Evolutionary conservation across 2,888 invertebrate species (phyloP), one percentile per base, ranked within the genome.

Genomic region (Cecidostiba fungosa): DNA sequence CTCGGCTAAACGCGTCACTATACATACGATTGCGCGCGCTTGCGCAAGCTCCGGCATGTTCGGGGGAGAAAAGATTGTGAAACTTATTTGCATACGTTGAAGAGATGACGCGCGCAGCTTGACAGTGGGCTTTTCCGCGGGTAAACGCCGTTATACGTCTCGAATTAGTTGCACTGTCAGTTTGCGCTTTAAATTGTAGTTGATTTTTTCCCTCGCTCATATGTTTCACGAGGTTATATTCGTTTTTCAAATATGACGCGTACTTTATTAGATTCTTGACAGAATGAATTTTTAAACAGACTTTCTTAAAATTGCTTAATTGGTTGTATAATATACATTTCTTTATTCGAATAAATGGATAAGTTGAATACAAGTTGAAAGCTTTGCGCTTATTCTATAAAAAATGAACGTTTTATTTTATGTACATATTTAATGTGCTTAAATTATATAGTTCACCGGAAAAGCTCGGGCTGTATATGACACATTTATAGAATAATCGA

Each of bases 1-100:
- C 84, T 84, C 78, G 59, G 77, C 50, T 80, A 74, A 80, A 70
- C 39, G 82, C 70, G 12, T 1, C 29, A 39, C 32, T 70, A 39
- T 19, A 12, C 8, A 32, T 47, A 47, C 32, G n/a, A 62, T 70
- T 62, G 29, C 26, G 26, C 59, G 29, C 32, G 26, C n/a, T 23
- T 32, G 29, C 29, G 23, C 19, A 23, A 36, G 19, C 23, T 19
- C 32, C 43, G 14, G 26, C 43, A 0, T 29, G 26, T 14, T 72
- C 36, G n/a, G 23, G 36, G 72, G 72, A 39, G 23, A 66, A 73
- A 66, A 81, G 74, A 82, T 81, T 74, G 29, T n/a, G 74, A 66
- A 54, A 73, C 23, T 76, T 16, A 16, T 80, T 80, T 70, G 70
- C 72, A 80, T 80, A 59, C 54, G n/a, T 12, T 8, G 72, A 39